These are phyloP conservation scores for Oplegnathus fasciatus DNA, from an alignment of 2,113 vertebrate genomes.

Conservation along the genomic window DNA sequence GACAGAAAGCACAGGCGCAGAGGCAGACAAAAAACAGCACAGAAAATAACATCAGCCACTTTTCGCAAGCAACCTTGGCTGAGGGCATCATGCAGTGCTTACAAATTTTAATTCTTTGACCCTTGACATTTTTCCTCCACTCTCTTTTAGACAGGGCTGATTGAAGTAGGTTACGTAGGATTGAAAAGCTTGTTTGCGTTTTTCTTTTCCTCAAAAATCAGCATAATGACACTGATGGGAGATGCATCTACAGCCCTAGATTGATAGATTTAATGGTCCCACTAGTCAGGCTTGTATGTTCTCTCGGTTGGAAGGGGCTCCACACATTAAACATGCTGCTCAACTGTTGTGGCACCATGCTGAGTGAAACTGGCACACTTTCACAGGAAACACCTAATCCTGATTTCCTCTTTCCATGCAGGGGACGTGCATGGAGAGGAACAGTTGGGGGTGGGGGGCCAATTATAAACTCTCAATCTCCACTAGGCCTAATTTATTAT, in stretches of 20 bases:
- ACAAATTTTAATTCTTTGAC: slow-evolving; percentile 70
- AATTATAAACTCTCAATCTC: slow-evolving; percentile 88
- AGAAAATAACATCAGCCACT: slow-evolving; percentile 55
- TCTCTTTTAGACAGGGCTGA: slow-evolving; percentile 40
- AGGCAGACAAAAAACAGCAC: slow-evolving; percentile 38
- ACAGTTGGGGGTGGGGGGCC: slow-evolving; percentile 56
- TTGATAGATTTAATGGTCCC: slow-evolving; percentile 52
- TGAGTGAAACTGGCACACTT: slow-evolving; percentile 66
- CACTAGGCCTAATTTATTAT: slow-evolving; percentile 86
- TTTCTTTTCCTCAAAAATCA: slow-evolving; percentile 38
- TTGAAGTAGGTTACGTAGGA: slow-evolving; percentile 50
- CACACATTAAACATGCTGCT: slow-evolving; percentile 49
- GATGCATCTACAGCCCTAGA: slow-evolving; percentile 26
- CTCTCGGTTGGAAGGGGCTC: slow-evolving; percentile 21
- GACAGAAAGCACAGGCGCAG: slow-evolving; percentile 44
- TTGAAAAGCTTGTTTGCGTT: slow-evolving; percentile 51
- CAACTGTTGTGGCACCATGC: slow-evolving; percentile 54
- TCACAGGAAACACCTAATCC: slow-evolving; percentile 77
- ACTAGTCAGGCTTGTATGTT: slow-evolving; percentile 35
- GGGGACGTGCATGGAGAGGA: slow-evolving; percentile 65
- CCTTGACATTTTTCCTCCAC: slow-evolving; percentile 47
- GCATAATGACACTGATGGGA: slow-evolving; percentile 30
- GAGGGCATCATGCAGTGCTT: slow-evolving; percentile 64
- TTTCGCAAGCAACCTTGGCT: slow-evolving; percentile 56
- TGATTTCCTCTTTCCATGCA: slow-evolving; percentile 70